phyloP scores from a whole-genome alignment of 2,113 vertebrate genomes.

The Macroglossus sobrinus region DNA sequence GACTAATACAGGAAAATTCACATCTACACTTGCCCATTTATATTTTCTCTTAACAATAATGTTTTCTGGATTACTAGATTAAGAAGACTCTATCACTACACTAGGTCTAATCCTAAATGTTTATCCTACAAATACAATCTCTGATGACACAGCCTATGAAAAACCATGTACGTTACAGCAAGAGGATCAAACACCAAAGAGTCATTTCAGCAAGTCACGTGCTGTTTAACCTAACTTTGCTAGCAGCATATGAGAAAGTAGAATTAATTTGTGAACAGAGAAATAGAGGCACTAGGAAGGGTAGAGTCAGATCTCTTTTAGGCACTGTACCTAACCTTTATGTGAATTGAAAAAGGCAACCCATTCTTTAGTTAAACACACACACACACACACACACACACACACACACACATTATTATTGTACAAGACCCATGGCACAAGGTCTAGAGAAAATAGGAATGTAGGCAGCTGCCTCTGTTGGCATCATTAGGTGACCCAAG shows the following conservation, averaged over 20 bases:
- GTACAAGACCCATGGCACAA: neutral
- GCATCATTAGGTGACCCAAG: neutral
- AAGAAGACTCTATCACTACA: neutral
- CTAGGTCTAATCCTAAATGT: neutral
- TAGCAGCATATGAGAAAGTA: neutral
- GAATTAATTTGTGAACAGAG: neutral
- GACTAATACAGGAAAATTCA: neutral
- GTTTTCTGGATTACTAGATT: neutral
- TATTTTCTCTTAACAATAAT: neutral
- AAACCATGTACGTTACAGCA: neutral
- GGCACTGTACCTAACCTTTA: neutral
- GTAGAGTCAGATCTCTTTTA: neutral
- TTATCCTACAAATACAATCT: neutral
- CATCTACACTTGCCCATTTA: neutral
- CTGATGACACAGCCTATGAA: neutral
- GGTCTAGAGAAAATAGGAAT: neutral
- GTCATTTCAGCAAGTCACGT: neutral
- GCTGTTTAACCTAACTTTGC: neutral
- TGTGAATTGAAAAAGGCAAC: neutral
- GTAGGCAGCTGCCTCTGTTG: neutral
- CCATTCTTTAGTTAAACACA: neutral
- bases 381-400: too few relatives aligned
- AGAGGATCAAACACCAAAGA: neutral
- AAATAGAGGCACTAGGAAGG: neutral
- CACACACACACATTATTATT: neutral